A percentile compares a stretch with the other conserved stretches of the same genome.
Evolutionary conservation across 2,797 vertebrate genomes (phyloP).

Genomic region (Lycodopsis pacificus): DNA sequence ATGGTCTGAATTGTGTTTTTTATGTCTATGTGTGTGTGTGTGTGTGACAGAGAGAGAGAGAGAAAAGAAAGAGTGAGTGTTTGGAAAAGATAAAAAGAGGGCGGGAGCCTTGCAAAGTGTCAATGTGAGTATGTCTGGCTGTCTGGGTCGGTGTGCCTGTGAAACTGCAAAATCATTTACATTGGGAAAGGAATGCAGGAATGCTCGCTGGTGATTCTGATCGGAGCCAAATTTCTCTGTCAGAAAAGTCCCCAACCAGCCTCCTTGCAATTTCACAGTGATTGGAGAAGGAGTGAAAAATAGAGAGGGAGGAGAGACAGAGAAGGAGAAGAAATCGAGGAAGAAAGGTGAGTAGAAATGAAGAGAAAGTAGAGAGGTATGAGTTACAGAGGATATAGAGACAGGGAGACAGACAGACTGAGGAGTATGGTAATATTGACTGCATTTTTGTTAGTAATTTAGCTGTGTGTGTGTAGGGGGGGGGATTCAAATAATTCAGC

Average conservation of each 20-base stretch:
- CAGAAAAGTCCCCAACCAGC: conserved; percentile 73
- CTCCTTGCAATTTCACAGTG: conserved; percentile 79
- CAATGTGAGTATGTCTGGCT: conserved; percentile 47
- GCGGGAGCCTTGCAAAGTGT: conserved; percentile 40
- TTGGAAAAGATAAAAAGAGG: conserved; percentile 39
- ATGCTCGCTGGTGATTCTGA: conserved; percentile 72
- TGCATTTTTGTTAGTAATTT: conserved; percentile 57
- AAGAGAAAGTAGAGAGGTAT: conserved; percentile 44
- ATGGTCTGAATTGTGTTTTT: conserved; percentile 41
- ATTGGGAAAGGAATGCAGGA: conserved; percentile 72
- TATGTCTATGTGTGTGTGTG: conserved; percentile 31
- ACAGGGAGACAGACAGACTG: conserved; percentile 22
- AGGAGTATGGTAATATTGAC: conserved; percentile 42
- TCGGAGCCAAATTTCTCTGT: conserved; percentile 75
- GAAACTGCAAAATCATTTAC: conserved; percentile 76
- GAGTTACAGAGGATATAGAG: conserved; percentile 33
- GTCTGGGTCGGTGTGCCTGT: conserved; percentile 65
- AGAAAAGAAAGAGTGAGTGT: conserved; percentile 18
- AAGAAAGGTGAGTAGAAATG: conserved; percentile 40
- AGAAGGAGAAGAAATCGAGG: conserved; percentile 44
- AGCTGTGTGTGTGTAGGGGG: background rate
- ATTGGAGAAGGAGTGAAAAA: conserved; percentile 70
- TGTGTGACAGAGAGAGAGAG: background rate
- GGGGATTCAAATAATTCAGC: conserved; percentile 17
- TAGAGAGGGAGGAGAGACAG: conserved; percentile 37